A percentile compares a stretch with the other conserved stretches of the same genome.
Evolutionary conservation across 2,113 vertebrate species (phyloP).

Genomic region (Mormyrus iriodes): DNA sequence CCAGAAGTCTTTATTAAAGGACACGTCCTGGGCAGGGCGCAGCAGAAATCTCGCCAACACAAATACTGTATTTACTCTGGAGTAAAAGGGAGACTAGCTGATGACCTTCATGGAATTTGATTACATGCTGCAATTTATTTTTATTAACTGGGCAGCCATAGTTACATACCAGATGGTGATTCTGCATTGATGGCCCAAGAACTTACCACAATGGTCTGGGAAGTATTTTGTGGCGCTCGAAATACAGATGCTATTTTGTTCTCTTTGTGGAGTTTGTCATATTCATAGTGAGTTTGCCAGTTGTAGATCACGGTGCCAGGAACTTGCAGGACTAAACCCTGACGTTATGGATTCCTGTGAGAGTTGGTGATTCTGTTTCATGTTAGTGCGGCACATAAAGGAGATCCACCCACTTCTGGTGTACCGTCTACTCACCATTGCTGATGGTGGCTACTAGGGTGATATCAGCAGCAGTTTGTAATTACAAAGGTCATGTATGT

Average conservation of each 20-base stretch:
- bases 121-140: neutral
- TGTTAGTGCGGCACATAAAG: neutral
- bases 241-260: neutral
- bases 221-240: neutral
- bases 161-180: neutral
- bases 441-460: neutral
- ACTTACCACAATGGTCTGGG: neutral
- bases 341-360: neutral
- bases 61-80: neutral
- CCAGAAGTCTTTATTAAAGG: neutral
- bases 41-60: neutral
- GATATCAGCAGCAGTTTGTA: neutral
- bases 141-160: neutral
- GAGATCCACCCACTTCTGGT: neutral
- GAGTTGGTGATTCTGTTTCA: neutral
- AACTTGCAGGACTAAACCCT: neutral
- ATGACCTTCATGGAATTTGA: neutral
- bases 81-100: neutral
- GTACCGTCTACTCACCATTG: neutral
- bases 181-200: neutral
- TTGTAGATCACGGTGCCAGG: neutral
- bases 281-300: neutral
- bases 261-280: neutral
- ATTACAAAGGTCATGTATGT: neutral
- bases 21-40: neutral